Percentiles rank a stretch among this genome's conserved stretches.
These are phyloP conservation scores for Tupaia chinensis DNA, from an alignment of 2,113 vertebrate genomes.

Conservation along the genomic window DNA sequence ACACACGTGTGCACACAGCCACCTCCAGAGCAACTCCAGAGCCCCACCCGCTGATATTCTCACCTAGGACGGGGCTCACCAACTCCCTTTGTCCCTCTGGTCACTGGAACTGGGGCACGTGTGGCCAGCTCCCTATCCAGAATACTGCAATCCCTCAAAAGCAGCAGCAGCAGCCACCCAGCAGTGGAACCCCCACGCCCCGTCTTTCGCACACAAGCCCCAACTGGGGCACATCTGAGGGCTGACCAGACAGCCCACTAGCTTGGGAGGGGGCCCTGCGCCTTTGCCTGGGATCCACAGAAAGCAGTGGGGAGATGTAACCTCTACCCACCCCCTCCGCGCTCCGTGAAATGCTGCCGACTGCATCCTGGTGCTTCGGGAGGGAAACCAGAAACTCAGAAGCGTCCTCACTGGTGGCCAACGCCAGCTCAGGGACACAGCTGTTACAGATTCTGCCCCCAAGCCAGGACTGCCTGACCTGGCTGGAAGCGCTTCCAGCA, in stretches of 20 bases:
- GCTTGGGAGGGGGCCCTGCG: not conserved
- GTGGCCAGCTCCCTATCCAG: conserved; percentile 32
- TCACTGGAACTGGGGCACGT: conserved; percentile 7
- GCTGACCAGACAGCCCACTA: fast-evolving
- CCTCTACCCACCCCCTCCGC: not conserved
- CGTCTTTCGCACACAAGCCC: not conserved
- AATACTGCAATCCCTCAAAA: conserved; percentile 79
- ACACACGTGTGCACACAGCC: fast-evolving
- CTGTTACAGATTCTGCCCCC: conserved; percentile 40
- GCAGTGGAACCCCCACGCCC: conserved; percentile 62
- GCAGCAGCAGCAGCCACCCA: conserved; percentile 57
- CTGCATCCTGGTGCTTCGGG: not conserved
- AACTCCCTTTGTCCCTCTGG: conserved; percentile 28
- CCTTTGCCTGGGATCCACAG: not conserved
- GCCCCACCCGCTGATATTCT: not conserved
- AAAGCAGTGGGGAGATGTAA: not conserved
- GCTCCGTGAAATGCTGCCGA: not conserved
- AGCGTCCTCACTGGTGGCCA: not conserved
- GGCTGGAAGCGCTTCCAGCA: not conserved
- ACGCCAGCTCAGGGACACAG: not conserved
- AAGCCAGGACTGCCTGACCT: not conserved
- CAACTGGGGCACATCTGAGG: not conserved
- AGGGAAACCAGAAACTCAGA: not conserved
- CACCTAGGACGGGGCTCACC: not conserved
- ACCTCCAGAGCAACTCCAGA: not conserved